Conservation (phyloP, 2,797 vertebrate genomes). For the Podarcis siculus region DNA sequence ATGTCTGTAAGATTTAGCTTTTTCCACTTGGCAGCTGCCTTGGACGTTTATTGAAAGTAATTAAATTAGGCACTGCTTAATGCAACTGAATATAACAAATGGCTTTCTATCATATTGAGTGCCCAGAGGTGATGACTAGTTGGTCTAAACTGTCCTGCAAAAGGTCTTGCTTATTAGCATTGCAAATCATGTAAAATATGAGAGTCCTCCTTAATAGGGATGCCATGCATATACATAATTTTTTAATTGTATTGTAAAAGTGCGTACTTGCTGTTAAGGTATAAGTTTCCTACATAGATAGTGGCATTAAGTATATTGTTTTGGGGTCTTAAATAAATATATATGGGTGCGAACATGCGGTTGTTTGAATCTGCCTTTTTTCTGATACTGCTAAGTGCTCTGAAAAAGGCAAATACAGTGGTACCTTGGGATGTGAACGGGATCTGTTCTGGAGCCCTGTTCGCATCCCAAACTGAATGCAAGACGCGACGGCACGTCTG, state of each 20-base stretch:
- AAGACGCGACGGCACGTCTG: too few species aligned
- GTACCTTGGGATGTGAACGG: too few species aligned
- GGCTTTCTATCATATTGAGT: slow-evolving; percentile 23
- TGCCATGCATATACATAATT: background rate
- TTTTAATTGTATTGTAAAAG: background rate
- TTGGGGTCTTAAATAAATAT: background rate
- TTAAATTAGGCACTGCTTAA: slow-evolving; percentile 34
- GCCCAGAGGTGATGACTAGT: background rate
- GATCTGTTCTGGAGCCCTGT: too few species aligned
- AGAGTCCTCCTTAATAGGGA: background rate
- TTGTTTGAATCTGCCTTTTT: background rate
- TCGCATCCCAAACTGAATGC: too few species aligned
- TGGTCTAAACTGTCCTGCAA: slow-evolving; percentile 25
- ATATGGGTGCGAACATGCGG: background rate
- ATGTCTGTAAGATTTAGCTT: accelerated
- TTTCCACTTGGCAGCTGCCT: background rate
- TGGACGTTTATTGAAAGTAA: background rate
- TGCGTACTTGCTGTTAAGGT: background rate
- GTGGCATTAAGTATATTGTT: background rate
- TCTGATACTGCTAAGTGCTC: too few species aligned
- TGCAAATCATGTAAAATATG: slow-evolving; percentile 17
- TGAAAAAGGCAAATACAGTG: background rate
- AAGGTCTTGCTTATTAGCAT: background rate
- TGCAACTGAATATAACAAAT: slow-evolving; percentile 38
- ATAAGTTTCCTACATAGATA: background rate